Conservation (phyloP, 2,113 vertebrate genomes). For the Campylomormyrus numenius region DNA sequence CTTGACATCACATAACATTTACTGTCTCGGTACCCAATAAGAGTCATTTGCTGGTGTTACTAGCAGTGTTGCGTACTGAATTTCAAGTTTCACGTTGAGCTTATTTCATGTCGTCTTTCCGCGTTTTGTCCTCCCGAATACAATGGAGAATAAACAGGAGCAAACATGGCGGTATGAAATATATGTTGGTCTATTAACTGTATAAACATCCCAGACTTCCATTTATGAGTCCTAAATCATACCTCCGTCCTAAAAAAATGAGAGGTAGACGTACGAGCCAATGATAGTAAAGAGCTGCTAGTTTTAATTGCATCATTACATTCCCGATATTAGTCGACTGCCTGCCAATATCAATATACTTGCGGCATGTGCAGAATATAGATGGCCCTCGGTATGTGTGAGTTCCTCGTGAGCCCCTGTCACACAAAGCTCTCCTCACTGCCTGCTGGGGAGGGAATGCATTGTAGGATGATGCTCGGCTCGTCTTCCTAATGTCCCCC, state of each 20-base stretch:
- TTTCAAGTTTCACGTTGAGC: background rate
- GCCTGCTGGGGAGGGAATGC: conserved; percentile 59
- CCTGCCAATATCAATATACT: conserved; percentile 75
- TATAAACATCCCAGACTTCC: conserved; percentile 56
- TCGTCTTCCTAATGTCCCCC: conserved; percentile 69
- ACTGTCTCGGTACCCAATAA: background rate
- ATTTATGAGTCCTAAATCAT: conserved; percentile 62
- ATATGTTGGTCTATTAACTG: conserved; percentile 60
- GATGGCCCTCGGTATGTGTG: conserved; percentile 68
- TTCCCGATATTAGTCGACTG: conserved; percentile 67
- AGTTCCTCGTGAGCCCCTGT: conserved; percentile 52
- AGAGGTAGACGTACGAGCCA: conserved; percentile 51
- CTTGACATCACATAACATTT: conserved; percentile 40
- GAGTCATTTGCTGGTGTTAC: background rate
- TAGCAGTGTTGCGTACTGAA: background rate
- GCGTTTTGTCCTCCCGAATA: conserved; percentile 40
- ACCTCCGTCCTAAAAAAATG: conserved; percentile 60
- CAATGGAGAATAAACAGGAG: conserved; percentile 52
- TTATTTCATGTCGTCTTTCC: background rate
- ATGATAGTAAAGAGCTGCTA: conserved; percentile 69
- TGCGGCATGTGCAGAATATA: conserved; percentile 67
- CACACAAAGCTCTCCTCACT: conserved; percentile 52
- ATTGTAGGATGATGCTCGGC: conserved; percentile 56
- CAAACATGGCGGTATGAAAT: conserved; percentile 51
- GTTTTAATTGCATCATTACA: conserved; percentile 75